Conservation (phyloP, 2,113 vertebrate species). For the Sturnus vulgaris region DNA sequence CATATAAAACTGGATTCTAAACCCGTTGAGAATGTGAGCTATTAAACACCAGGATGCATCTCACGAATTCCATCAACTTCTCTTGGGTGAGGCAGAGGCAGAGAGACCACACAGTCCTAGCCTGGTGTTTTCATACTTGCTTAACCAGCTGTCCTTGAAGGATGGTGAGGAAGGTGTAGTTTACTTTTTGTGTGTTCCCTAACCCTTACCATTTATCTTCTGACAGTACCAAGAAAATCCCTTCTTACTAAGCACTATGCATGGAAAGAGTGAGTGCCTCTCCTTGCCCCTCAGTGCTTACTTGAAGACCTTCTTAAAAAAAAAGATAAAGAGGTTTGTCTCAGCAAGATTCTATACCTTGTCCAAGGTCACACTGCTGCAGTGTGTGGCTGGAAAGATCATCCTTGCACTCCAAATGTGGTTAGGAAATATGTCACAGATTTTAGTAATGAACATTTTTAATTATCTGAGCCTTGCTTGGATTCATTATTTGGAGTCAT, state of each 20-base stretch:
- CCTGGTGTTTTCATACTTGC: neutral
- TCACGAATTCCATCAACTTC: neutral
- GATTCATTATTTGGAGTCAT: conserved; percentile 14
- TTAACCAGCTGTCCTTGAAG: neutral
- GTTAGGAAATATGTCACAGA: neutral
- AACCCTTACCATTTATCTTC: neutral
- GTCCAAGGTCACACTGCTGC: neutral
- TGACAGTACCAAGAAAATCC: neutral
- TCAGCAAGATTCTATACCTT: neutral
- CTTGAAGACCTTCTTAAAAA: neutral
- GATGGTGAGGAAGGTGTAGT: neutral
- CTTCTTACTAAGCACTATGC: neutral
- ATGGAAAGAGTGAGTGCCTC: neutral
- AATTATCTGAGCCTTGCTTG: neutral
- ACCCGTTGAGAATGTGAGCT: neutral
- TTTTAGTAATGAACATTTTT: neutral
- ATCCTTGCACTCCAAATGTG: neutral
- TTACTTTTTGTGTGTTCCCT: neutral
- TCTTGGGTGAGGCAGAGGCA: neutral
- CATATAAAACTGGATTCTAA: neutral
- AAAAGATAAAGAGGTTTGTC: neutral
- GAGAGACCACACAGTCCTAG: neutral
- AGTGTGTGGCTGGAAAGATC: neutral
- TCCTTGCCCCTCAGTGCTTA: neutral
- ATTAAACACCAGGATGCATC: neutral